Conservation (phyloP, 2,113 vertebrate genomes). For the Gymnogyps californianus region DNA sequence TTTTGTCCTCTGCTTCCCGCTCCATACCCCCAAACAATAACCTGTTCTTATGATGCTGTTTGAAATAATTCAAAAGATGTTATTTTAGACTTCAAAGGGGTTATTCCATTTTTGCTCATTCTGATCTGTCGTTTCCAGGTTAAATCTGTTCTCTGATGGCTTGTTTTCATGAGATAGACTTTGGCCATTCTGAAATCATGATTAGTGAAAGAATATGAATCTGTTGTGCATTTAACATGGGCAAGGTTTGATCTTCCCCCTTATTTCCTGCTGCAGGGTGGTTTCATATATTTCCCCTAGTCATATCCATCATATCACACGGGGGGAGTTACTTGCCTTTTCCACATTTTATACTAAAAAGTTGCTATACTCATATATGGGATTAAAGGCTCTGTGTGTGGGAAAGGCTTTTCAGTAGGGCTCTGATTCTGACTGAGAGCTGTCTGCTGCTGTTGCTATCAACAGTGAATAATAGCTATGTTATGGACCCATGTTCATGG, state of each 20-base stretch:
- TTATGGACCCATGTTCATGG: not conserved
- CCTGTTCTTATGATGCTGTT: not conserved
- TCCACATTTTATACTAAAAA: not conserved
- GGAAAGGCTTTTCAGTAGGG: not conserved
- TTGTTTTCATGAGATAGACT: not conserved
- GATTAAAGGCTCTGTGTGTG: not conserved
- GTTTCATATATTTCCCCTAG: not conserved
- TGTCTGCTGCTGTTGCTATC: not conserved
- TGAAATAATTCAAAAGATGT: not conserved
- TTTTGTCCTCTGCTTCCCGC: not conserved
- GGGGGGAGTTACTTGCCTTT: not conserved
- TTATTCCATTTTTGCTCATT: not conserved
- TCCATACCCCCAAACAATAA: not conserved
- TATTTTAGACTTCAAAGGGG: not conserved
- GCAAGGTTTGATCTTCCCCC: not conserved
- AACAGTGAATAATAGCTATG: not conserved
- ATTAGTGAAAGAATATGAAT: not conserved
- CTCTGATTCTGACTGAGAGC: not conserved
- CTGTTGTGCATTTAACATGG: not conserved
- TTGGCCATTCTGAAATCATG: not conserved
- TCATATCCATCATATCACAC: not conserved
- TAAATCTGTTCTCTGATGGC: not conserved
- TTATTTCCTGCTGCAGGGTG: not conserved
- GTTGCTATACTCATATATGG: accelerated
- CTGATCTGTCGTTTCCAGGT: not conserved